Base-by-base conservation (phyloP, 2,888 invertebrate species). In the Laothoe populi region DNA sequence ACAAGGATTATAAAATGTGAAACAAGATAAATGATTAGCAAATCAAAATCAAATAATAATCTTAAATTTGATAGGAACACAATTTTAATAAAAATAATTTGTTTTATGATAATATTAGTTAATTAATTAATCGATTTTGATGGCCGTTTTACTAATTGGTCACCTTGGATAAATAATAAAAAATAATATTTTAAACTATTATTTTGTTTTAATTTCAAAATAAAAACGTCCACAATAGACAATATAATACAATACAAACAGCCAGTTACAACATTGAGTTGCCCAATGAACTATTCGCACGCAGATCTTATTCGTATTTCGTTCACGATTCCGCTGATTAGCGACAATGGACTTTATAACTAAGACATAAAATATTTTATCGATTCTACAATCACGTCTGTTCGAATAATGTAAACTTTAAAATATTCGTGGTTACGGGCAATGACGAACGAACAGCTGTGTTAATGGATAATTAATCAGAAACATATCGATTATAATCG, bases 251-350 rank as follows among this genome's bases (percentile, higher is more conserved):
- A 81, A 81, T 78, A 77, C 82, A 82, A 82, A 80, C 74, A 79
- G 72, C 69, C 73, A 69, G 74, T 86, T 87, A 74, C 87, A 78
- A 84, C 76, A 89, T 72, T 64, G 64, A 48, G 69, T 88, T 88
- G 74, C 88, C 70, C 72, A 87, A 86, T 78, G 71, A 61, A 70
- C 79, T 82, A 79, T 87, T 89, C 86, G 79, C 88, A 88, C 88
- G 87, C 82, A 77, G 75, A 77, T 80, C 74, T 75, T 72, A 77
- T 75, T 77, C 77, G 72, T 76, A 75, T 70, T 75, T 77, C 77
- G 71, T 76, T 76, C 68, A 66, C 67, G 67, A 67, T 70, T 63
- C 59, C 62, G 53, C 63, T 63, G 61, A 70, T 70, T 74, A 67
- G 70, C 72, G 64, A 77, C 71, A 74, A 66, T 70, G 42, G 53